Conservation (phyloP, 2,797 vertebrate species). For the Adelosebastes latens region DNA sequence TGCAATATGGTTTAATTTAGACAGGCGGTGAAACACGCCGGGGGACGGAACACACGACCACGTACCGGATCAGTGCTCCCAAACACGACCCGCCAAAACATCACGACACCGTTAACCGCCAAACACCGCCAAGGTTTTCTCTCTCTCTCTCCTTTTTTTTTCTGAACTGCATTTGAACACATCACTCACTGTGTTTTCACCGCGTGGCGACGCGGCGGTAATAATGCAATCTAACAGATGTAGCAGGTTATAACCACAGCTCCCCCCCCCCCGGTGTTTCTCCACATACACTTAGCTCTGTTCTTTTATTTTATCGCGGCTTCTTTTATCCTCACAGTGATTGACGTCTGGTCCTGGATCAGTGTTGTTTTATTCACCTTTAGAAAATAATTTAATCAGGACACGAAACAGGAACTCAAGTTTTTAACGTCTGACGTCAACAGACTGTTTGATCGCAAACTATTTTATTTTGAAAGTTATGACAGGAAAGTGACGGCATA, state of each 20-base stretch:
- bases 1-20: constrained; percentile 46
- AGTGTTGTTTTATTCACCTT: not conserved
- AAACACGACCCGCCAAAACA: not conserved
- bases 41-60: no score
- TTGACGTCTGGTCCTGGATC: not conserved
- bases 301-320: not conserved
- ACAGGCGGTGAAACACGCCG: not conserved
- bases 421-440: not conserved
- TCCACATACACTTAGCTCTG: not conserved
- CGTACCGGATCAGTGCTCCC: not conserved
- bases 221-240: constrained; percentile 60
- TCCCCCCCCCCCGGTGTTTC: not conserved
- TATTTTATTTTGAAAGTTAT: constrained; percentile 15
- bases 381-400: not conserved
- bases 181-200: constrained; percentile 52
- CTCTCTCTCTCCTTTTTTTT: not conserved
- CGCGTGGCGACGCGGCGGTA: not conserved
- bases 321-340: not conserved
- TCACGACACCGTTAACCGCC: not conserved
- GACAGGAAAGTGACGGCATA: not conserved
- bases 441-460: not conserved
- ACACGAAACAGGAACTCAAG: not conserved
- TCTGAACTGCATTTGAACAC: constrained; percentile 9
- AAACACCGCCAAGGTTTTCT: constrained; percentile 16
- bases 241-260: constrained; percentile 55